Evolutionary conservation across 53 echinoderm and acorn worm species (phyloP).

Genomic region (Paracentrotus lividus): DNA sequence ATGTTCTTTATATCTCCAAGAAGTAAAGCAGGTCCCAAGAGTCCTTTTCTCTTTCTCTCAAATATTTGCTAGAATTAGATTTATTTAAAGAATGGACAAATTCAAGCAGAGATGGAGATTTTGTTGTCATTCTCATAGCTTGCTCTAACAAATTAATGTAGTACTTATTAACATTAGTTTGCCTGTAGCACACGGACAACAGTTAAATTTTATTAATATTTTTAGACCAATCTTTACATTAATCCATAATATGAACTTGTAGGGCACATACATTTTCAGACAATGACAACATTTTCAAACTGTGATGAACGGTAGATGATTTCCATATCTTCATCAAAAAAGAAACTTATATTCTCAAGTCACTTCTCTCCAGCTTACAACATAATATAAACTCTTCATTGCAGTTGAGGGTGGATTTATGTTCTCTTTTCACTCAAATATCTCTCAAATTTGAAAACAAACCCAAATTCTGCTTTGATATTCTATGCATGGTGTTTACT

Average conservation of each 20-base stretch:
- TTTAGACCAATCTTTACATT: not conserved
- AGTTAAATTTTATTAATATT: not conserved
- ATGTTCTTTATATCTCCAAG: not conserved
- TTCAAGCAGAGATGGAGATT: not conserved
- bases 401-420: not conserved
- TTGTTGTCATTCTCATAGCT: not conserved
- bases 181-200: not conserved
- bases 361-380: not conserved
- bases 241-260: not conserved
- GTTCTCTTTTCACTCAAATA: not conserved
- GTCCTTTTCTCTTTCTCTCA: not conserved
- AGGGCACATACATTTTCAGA: not conserved
- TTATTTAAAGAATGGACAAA: not conserved
- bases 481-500: conserved; percentile 54
- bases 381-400: not conserved
- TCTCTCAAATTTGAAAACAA: not conserved
- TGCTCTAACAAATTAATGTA: not conserved
- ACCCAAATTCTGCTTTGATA: not conserved
- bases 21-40: not conserved
- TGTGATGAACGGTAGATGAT: not conserved
- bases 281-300: not conserved
- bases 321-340: not conserved
- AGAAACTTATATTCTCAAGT: not conserved
- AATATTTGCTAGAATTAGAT: not conserved
- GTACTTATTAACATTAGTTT: conserved; percentile 1